Evolutionary conservation across 2,888 invertebrate genomes (phyloP).

Genomic region (Colostygia pectinataria): DNA sequence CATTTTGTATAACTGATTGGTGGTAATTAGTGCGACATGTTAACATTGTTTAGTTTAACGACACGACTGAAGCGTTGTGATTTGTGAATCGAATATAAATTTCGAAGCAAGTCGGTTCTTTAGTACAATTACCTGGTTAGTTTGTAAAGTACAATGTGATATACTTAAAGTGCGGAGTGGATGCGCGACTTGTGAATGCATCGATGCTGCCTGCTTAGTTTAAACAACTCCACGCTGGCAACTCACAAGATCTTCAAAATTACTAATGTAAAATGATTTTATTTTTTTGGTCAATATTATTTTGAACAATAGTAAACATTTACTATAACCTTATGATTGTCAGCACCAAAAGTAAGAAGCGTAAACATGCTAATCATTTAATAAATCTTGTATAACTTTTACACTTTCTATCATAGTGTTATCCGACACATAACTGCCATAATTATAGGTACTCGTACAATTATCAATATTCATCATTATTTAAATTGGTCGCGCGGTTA

Average conservation of each 20-base stretch:
- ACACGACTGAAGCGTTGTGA: conserved; percentile 43
- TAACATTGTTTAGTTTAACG: conserved; percentile 9
- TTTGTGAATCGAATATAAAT: conserved; percentile 45
- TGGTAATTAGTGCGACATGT: not conserved
- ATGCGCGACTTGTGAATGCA: conserved; percentile 24
- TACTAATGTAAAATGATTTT: not conserved
- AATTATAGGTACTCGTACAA: conserved; percentile 9
- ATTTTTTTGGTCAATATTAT: not conserved
- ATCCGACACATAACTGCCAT: conserved; percentile 21
- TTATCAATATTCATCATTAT: conserved; percentile 2
- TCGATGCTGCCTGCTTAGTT: conserved; percentile 13
- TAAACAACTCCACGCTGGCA: not conserved
- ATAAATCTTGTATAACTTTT: conserved; percentile 10
- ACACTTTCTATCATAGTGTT: conserved; percentile 11
- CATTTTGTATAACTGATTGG: not conserved
- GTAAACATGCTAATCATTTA: conserved; percentile 3
- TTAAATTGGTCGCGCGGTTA: conserved; percentile 21
- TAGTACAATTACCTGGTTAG: conserved; percentile 29
- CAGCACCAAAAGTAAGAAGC: not conserved
- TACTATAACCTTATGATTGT: not conserved
- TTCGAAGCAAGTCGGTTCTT: conserved; percentile 17
- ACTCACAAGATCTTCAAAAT: not conserved
- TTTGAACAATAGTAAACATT: too few species aligned
- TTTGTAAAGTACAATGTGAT: conserved; percentile 52
- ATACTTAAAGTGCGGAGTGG: conserved; percentile 45